Conservation (phyloP, 2,888 invertebrate genomes). For the Gastrophysa polygoni region DNA sequence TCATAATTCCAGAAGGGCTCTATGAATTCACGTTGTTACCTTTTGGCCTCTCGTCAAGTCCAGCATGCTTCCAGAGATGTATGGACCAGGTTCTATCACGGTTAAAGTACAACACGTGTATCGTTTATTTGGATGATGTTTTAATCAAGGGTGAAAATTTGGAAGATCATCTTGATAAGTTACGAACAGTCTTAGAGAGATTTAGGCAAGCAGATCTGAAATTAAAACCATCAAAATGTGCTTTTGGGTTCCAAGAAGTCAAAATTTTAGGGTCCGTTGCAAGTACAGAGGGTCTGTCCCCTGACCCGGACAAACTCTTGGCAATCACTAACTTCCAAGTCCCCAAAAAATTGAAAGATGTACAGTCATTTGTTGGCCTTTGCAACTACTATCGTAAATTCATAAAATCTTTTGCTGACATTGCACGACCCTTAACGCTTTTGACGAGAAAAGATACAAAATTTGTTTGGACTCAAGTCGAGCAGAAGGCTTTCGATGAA, state of each 20-base stretch:
- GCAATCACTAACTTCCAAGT: neutral
- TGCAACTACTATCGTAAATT: neutral
- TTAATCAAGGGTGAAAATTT: neutral
- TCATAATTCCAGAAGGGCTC: neutral
- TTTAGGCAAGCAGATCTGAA: neutral
- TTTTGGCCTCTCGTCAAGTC: neutral
- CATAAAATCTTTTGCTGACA: neutral
- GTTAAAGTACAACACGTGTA: neutral
- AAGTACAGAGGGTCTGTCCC: neutral
- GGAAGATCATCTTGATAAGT: neutral
- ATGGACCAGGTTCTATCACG: neutral
- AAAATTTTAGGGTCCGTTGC: neutral
- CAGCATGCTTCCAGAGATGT: neutral
- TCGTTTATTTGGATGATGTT: too few relatives aligned
- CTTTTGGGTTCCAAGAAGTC: neutral
- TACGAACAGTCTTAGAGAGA: neutral
- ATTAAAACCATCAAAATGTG: neutral
- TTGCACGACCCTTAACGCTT: neutral
- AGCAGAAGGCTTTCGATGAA: neutral
- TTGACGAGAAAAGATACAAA: neutral
- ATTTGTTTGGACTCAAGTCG: neutral
- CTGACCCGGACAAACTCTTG: neutral
- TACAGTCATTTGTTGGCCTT: conserved; percentile 1
- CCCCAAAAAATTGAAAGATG: neutral
- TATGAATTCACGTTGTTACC: neutral